Base-by-base conservation (phyloP, 2,113 vertebrate species). In the Gambusia holbrooki region DNA sequence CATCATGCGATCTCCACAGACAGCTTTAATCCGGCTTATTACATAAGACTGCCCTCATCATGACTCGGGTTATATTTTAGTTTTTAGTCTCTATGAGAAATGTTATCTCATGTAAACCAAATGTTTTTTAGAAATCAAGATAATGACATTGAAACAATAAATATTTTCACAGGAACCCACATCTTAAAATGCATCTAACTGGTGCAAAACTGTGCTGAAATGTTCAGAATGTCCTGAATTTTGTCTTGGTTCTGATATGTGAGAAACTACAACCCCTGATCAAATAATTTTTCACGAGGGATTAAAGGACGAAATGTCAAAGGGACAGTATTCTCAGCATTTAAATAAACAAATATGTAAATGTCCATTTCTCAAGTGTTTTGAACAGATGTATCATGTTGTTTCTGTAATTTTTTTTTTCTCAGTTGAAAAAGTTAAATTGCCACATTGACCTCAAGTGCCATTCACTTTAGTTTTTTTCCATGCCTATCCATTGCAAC, bases 11-110 rank as follows among this genome's bases (percentile, higher is more conserved):
- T 76, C 81, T 64, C 74, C 54, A 25, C 70, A 74, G 33, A 76
- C 68, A 63, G 68, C 73, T 58, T 29, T 63, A 84, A 90, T 91
- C 84, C 74, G 25, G 8, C 30, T 58, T 58, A 17, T 67, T 60
- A 51, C 25, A 17, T 51, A 74, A 61, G 40, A 15, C 76, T 29
- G 68, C 35, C 73, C 81, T 73, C 70, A n/a, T 61, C 45, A 7
- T 33, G 58, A 69, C 72, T 30, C 17, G 0, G 0, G 0, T 81
- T 42, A 65, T 0, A n/a, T 75, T 75, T 75, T n/a, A 42, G 4
- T 33, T 48, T 62, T 62, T 35, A 58, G n/a, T 19, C 32, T 77
- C 45, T 11, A 48, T 7, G 6, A 27, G 48, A 29, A 30, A 69
- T 51, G 22, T 30, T 3, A 69, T 48, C 42, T 69, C 9, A 37